phyloP scores from a whole-genome alignment of 2,113 vertebrate species.

The Alligator mississippiensis region DNA sequence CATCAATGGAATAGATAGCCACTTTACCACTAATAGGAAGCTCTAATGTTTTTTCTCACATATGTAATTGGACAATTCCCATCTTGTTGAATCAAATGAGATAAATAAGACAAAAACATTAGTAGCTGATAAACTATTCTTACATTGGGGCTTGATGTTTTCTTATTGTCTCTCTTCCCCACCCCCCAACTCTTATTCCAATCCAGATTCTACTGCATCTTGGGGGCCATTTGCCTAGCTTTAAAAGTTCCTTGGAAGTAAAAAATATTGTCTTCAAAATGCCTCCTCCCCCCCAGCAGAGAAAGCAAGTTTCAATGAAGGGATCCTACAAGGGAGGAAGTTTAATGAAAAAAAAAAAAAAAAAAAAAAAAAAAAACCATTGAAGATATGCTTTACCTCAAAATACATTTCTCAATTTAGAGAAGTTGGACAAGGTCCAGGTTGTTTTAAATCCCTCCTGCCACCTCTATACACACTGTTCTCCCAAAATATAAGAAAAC shows the following conservation, averaged over 20 bases:
- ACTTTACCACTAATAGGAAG: background rate
- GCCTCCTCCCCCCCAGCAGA: accelerated
- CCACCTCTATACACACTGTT: background rate
- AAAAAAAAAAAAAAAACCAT: background rate
- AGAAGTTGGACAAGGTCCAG: no score
- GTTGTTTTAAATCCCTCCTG: background rate
- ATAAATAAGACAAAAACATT: background rate
- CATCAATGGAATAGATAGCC: background rate
- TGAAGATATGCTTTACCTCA: background rate
- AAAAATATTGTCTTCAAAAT: background rate
- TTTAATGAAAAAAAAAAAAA: background rate
- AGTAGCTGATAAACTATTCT: background rate
- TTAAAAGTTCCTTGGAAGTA: background rate
- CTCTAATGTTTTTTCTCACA: conserved; percentile 10
- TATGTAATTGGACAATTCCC: conserved; percentile 32
- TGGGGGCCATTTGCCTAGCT: background rate
- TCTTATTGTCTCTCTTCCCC: background rate
- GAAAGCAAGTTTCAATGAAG: background rate
- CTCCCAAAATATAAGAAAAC: background rate
- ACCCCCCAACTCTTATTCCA: background rate
- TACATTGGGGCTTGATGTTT: background rate
- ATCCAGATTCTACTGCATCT: background rate
- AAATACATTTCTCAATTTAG: no score
- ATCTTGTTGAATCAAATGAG: conserved; percentile 8
- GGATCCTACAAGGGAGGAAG: background rate